A percentile compares a stretch with the other conserved stretches of the same genome.
These are phyloP conservation scores for Caranx ignobilis DNA, from an alignment of 2,113 vertebrate species.

Conservation along the genomic window DNA sequence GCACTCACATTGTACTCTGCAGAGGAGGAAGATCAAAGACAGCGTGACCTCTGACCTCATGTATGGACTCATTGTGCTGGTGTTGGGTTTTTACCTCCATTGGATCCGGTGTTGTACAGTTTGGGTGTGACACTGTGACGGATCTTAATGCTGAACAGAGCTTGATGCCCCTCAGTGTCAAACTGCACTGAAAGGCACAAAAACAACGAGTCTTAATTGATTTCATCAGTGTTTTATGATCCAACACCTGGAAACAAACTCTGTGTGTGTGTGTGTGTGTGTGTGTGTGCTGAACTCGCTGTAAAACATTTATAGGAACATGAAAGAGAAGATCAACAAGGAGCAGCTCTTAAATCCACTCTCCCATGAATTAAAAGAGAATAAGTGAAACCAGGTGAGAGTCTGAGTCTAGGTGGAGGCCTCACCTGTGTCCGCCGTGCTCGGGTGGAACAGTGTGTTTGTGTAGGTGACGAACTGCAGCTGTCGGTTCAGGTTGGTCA, in stretches of 20 bases:
- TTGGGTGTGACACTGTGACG: constrained; percentile 88
- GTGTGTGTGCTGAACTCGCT: no score
- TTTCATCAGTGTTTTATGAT: background rate
- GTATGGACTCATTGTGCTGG: background rate
- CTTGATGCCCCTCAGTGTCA: constrained; percentile 88
- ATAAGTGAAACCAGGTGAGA: background rate
- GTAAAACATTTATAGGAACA: no score
- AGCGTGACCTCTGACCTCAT: background rate
- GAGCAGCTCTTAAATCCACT: no score
- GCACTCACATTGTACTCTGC: constrained; percentile 89
- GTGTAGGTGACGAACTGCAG: constrained; percentile 92
- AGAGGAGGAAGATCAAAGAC: constrained; percentile 17
- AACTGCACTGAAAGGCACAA: constrained; percentile 87
- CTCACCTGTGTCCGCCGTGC: constrained; percentile 90
- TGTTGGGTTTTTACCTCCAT: constrained; percentile 66
- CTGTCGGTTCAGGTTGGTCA: constrained; percentile 90
- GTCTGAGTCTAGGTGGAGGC: background rate
- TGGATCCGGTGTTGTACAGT: constrained; percentile 86
- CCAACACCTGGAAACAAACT: background rate
- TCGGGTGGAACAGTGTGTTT: constrained; percentile 89
- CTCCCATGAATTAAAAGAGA: no score
- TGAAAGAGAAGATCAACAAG: no score
- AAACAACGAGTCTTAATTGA: constrained; percentile 33
- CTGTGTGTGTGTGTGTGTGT: no score
- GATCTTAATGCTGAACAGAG: constrained; percentile 88